Base-by-base conservation (phyloP, 2,888 invertebrate genomes). In the Scelioninae gen. 1 region DNA sequence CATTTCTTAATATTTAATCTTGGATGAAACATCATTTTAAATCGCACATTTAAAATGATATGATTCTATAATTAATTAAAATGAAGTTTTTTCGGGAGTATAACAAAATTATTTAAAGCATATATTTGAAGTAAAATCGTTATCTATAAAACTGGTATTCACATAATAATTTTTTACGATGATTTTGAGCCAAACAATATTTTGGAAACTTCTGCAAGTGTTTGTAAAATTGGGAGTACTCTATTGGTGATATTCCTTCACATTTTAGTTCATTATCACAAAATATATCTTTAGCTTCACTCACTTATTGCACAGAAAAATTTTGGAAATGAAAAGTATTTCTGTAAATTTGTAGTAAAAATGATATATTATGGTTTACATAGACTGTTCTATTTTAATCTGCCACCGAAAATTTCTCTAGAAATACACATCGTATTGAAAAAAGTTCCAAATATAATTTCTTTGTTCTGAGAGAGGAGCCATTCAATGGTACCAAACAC, bases 31-130 rank as follows among this genome's bases (percentile, higher is more conserved):
- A 10, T 13, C 56, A 56, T 38, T 13, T 56, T 8, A 56, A 34
- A 38, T 38, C n/a, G n/a, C n/a, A n/a, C n/a, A n/a, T n/a, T n/a
- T n/a, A n/a, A n/a, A n/a, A n/a, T n/a, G n/a, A n/a, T n/a, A n/a
- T n/a, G n/a, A n/a, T n/a, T n/a, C n/a, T n/a, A n/a, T n/a, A n/a
- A n/a, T n/a, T n/a, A n/a, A n/a, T n/a, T n/a, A n/a, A n/a, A n/a
- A n/a, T n/a, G n/a, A n/a, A n/a, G n/a, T n/a, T n/a, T n/a, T 5
- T 51, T n/a, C 15, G 66, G 32, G 1, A 68, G 23, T 43, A 55
- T 68, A 40, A 55, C 68, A 5, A 80, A 68, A 68, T 60, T 80
- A 49, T 75, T 68, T 55, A 66, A 80, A 34, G 80, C 68, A 47
- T n/a, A 29, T 15, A 5, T 58, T 15, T 75, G 74, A 75, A 15